phyloP scores from a whole-genome alignment of 2,888 invertebrate genomes.

The Dolichopus griseipennis region DNA sequence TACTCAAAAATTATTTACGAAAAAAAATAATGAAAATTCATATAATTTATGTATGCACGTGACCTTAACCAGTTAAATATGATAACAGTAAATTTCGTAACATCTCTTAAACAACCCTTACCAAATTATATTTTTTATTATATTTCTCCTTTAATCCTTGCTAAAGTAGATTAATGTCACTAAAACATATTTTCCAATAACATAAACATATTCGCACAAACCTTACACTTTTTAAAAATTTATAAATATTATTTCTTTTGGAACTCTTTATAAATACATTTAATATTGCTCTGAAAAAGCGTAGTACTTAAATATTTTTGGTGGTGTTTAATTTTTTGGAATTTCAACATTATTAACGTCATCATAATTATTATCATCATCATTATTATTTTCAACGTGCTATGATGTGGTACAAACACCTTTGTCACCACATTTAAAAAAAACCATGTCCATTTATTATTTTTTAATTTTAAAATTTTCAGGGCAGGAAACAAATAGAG shows the following conservation, averaged over 20 bases:
- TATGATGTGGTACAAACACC: not conserved
- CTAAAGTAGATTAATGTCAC: conserved; percentile 43
- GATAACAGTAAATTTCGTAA: conserved; percentile 4
- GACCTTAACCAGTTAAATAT: not conserved
- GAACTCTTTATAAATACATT: too few species aligned
- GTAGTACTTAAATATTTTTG: not conserved
- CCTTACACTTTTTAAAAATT: too few species aligned
- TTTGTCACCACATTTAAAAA: not conserved
- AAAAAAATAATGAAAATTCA: too few species aligned
- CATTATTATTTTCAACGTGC: not conserved
- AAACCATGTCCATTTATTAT: not conserved
- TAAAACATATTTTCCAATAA: conserved; percentile 38
- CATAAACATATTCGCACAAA: conserved; percentile 18
- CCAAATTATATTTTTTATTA: not conserved
- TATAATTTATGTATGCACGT: conserved; percentile 6
- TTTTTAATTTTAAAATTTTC: not conserved
- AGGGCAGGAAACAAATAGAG: not conserved
- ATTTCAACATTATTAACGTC: not conserved
- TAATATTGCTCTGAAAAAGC: not conserved
- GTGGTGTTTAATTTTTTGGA: not conserved
- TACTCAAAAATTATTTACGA: too few species aligned
- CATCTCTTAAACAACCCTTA: not conserved
- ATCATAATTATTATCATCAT: not conserved
- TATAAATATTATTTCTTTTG: too few species aligned
- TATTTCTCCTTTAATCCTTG: conserved; percentile 36